Evolutionary conservation across 2,888 invertebrate species (phyloP).

Genomic region (Eustalomyia histrio): DNA sequence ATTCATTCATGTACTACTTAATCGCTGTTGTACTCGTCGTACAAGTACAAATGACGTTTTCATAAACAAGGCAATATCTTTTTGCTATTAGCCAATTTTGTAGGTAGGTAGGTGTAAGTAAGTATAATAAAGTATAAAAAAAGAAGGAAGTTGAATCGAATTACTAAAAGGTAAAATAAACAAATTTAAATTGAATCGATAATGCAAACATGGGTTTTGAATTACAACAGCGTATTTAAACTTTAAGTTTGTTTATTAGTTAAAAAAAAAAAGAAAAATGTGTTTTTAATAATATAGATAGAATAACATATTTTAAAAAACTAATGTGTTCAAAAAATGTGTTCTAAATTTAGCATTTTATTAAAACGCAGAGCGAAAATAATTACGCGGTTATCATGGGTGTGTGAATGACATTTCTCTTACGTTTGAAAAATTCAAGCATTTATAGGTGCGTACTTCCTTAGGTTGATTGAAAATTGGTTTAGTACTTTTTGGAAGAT

Average conservation of each 20-base stretch:
- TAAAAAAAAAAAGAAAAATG: neutral
- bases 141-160: constrained; percentile 58
- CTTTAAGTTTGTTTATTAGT: neutral
- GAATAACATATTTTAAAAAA: no score
- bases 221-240: neutral
- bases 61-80: constrained; percentile 38
- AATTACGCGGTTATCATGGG: no score
- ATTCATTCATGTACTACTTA: neutral
- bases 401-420: no score
- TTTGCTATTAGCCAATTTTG: constrained; percentile 2
- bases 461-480: no score
- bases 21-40: constrained; percentile 1
- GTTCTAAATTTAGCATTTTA: no score
- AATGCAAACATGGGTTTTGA: constrained; percentile 23
- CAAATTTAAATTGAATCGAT: constrained; percentile 59
- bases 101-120: constrained; percentile 46
- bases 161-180: constrained; percentile 42
- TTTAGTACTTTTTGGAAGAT: no score
- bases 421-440: no score
- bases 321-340: no score
- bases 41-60: constrained; percentile 53
- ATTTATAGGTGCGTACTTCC: no score
- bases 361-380: no score
- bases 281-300: no score
- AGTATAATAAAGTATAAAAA: neutral